Evolutionary conservation across 2,797 vertebrate species (phyloP), one percentile per base, ranked within the genome.

Genomic region (Phylloscopus collybita): DNA sequence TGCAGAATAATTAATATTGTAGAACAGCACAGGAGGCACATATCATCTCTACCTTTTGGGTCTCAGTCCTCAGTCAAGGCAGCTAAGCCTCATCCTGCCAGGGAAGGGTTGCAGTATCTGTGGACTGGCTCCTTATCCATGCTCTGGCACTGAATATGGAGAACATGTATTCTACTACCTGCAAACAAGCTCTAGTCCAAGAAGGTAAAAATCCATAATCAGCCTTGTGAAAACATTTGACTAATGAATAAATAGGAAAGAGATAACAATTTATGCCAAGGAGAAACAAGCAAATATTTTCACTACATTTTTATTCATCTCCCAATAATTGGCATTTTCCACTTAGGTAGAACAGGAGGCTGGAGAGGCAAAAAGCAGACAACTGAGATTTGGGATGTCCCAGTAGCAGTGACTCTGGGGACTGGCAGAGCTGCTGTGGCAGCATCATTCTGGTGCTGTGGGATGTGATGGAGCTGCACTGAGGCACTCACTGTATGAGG

Each of bases 1-100:
- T 95, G 90, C 70, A 73, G 93, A 96, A 84, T 75, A 90, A 83
- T 88, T 95, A 90, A 87, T 93, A 85, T 9, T 62, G 86, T 80
- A 78, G 80, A 95, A 54, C 71, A 62, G 80, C 69, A 84, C 13
- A 70, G 66, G 47, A 92, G 49, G 29, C 40, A 85, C 44, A 30
- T 32, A 53, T 32, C n/a, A 2, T 7, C 71, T 64, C 51, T 25
- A 20, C 9, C 8, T 56, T 81, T 80, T 44, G 64, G 80, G 53
- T 79, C 73, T 90, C 64, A 44, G 45, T 40, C 79, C 66, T 88
- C 2, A 5, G 34, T 30, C 23, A 56, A 86, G 49, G 73, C 79
- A 69, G 20, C 70, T 90, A 90, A 96, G 56, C 44, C 61, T 92
- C 65, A 57, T n/a, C 42, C 45, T 76, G 49, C 64, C 60, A 56